Evolutionary conservation across 2,888 invertebrate genomes (phyloP).

Genomic region (Tethea ocularis): DNA sequence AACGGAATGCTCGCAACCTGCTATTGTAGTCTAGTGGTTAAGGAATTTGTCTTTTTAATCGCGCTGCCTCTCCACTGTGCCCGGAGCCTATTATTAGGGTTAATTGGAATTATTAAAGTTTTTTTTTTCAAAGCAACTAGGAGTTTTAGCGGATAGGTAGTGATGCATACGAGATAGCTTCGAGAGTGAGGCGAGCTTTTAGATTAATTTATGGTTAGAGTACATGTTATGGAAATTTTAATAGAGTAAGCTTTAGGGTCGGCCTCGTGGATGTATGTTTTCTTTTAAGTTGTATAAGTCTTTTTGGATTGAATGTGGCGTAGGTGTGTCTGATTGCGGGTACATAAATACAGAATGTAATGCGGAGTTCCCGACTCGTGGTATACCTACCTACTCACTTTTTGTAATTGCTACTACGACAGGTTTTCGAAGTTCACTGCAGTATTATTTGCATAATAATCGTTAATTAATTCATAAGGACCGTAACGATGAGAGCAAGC

Average conservation of each 20-base stretch:
- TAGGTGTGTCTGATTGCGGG: neutral
- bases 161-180: slow-evolving; percentile 67
- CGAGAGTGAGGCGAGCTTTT: slow-evolving; percentile 64
- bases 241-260: slow-evolving; percentile 49
- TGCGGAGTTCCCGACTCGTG: neutral
- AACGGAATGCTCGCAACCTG: slow-evolving; percentile 74
- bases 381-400: neutral
- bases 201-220: slow-evolving; percentile 72
- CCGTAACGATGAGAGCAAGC: slow-evolving; percentile 61
- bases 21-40: slow-evolving; percentile 79
- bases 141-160: slow-evolving; percentile 71
- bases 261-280: slow-evolving; percentile 26
- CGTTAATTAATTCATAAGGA: slow-evolving; percentile 61
- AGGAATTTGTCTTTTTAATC: slow-evolving; percentile 83
- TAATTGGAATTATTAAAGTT: slow-evolving; percentile 82
- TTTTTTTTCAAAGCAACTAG: slow-evolving; percentile 69
- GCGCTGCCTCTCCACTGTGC: slow-evolving; percentile 67
- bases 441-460: slow-evolving; percentile 68
- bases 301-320: neutral
- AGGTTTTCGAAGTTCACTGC: slow-evolving; percentile 33
- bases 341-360: neutral
- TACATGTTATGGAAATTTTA: slow-evolving; percentile 70
- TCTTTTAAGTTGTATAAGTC: slow-evolving; percentile 18
- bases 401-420: slow-evolving; percentile 21
- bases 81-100: slow-evolving; percentile 80